Percentiles rank a stretch among this genome's conserved stretches.
phyloP scores from a whole-genome alignment of 2,797 vertebrate species.

The Tadarida brasiliensis region DNA sequence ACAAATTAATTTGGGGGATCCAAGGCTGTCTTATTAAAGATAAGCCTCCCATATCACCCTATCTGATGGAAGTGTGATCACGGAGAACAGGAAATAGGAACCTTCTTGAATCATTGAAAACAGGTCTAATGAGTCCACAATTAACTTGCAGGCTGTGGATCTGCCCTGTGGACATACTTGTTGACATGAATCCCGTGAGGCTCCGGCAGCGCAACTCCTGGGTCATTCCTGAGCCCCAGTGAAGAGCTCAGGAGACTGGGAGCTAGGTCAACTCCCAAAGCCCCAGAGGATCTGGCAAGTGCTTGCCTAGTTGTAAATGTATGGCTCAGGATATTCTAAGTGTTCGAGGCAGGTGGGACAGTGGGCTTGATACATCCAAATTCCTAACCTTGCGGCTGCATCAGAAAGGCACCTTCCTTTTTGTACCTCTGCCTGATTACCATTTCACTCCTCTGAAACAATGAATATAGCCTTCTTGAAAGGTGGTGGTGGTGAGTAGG shows the following conservation, averaged over 20 bases:
- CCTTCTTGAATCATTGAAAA: not conserved
- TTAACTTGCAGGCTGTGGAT: not conserved
- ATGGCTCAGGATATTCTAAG: too few species aligned
- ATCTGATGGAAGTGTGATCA: not conserved
- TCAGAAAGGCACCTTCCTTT: not conserved
- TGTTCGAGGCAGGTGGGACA: not conserved
- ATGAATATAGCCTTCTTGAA: not conserved
- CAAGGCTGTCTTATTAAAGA: not conserved
- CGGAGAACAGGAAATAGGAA: not conserved
- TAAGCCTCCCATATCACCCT: not conserved
- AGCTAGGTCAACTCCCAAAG: not conserved
- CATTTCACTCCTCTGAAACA: not conserved
- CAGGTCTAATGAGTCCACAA: not conserved
- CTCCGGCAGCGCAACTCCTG: not conserved
- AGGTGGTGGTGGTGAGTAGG: not conserved
- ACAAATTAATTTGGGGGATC: not conserved
- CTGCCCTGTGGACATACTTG: not conserved
- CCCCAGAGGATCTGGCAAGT: not conserved
- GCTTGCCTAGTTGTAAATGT: fast-evolving
- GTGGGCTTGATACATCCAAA: not conserved
- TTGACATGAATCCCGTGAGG: not conserved
- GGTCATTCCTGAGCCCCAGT: too few species aligned
- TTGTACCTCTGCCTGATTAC: not conserved
- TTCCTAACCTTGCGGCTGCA: not conserved
- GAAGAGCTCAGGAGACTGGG: too few species aligned